These are phyloP conservation scores for Pocillopora damicornis DNA, from an alignment of 64 coral and sea anemone genomes.

Conservation along the genomic window DNA sequence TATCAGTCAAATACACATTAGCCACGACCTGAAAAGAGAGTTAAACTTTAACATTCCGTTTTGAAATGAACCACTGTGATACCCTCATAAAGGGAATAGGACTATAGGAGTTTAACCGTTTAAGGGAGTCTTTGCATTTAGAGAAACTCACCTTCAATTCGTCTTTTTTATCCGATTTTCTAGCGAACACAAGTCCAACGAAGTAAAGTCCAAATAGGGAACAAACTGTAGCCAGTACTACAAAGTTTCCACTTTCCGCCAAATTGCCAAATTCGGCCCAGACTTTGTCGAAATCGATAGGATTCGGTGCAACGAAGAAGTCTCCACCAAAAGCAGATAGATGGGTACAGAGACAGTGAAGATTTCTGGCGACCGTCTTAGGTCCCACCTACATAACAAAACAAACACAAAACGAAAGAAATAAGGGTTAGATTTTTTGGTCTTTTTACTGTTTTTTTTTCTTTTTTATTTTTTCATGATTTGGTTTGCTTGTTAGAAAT, in stretches of 20 bases:
- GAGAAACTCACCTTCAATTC: conserved; percentile 39
- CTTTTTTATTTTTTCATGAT: too few relatives aligned
- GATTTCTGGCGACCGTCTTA: conserved; percentile 14
- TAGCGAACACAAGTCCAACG: conserved; percentile 46
- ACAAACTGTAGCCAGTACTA: conserved; percentile 47
- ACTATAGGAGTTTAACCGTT: too few relatives aligned
- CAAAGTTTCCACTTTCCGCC: conserved; percentile 62
- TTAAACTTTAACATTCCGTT: background rate
- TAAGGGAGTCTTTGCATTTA: too few relatives aligned
- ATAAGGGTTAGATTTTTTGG: background rate
- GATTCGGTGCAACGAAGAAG: conserved; percentile 65
- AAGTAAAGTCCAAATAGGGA: conserved; percentile 51
- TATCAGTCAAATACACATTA: conserved; percentile 43
- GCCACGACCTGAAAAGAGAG: conserved; percentile 42
- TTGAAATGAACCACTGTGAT: background rate
- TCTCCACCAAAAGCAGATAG: conserved; percentile 66
- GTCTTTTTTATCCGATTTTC: conserved; percentile 64
- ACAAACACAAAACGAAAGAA: background rate
- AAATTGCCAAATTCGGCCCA: conserved; percentile 64
- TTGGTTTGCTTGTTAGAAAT: too few relatives aligned
- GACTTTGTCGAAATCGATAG: conserved; percentile 67
- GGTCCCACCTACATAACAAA: conserved; percentile 39
- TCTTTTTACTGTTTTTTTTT: too few relatives aligned
- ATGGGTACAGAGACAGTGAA: conserved; percentile 64
- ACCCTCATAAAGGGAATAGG: too few relatives aligned